These are phyloP conservation scores for Allygus modestus DNA, from an alignment of 2,888 invertebrate genomes.

Conservation along the genomic window DNA sequence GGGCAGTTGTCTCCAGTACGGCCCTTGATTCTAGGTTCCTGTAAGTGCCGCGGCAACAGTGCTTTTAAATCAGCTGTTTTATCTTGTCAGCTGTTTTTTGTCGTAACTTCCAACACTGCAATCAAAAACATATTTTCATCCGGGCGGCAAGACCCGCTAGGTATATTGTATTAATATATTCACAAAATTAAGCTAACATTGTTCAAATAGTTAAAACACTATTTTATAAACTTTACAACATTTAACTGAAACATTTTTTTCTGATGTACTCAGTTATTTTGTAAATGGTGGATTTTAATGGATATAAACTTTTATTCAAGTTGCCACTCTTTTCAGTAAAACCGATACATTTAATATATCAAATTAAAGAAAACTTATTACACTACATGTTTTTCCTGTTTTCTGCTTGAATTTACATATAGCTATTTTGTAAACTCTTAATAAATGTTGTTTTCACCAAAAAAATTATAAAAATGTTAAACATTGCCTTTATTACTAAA, in stretches of 20 bases:
- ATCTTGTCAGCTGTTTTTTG: not conserved
- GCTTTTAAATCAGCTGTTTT: not conserved
- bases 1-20: too few species aligned
- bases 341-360: not conserved
- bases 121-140: not conserved
- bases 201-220: not conserved
- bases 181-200: not conserved
- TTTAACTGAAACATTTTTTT: not conserved
- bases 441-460: not conserved
- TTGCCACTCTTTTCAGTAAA: not conserved
- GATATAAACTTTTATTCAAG: too few species aligned
- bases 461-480: not conserved
- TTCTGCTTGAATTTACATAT: not conserved
- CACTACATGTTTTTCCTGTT: not conserved
- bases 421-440: not conserved
- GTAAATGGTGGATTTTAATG: not conserved
- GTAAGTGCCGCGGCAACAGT: not conserved
- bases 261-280: not conserved
- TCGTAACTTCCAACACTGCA: not conserved
- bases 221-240: not conserved
- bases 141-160: not conserved
- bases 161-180: not conserved
- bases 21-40: not conserved
- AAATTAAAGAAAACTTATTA: not conserved
- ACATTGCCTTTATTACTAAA: not conserved